These are phyloP conservation scores for Choloepus didactylus DNA, from an alignment of 2,797 vertebrate genomes.

Conservation along the genomic window DNA sequence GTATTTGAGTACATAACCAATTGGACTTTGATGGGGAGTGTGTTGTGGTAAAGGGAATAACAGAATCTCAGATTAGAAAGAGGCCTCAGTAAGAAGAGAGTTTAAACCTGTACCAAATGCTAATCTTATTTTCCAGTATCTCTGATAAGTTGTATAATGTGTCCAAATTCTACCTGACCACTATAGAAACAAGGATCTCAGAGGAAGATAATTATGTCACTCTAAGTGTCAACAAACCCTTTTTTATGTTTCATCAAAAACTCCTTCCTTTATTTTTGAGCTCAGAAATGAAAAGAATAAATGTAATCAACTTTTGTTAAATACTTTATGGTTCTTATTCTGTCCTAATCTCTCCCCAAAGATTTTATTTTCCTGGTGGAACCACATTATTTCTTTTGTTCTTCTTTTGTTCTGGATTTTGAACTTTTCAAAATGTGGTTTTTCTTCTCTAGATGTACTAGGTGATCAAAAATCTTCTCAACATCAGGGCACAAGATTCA, in stretches of 20 bases:
- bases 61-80: constrained; percentile 1
- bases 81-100: background rate
- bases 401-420: constrained; percentile 15
- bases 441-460: background rate
- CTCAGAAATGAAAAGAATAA: background rate
- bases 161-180: background rate
- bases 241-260: background rate
- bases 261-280: background rate
- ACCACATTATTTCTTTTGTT: background rate
- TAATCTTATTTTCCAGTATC: background rate
- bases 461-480: background rate
- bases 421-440: background rate
- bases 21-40: background rate
- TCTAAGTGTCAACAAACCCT: background rate
- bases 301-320: background rate
- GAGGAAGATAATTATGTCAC: background rate
- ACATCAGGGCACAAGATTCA: background rate
- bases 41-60: background rate
- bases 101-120: background rate
- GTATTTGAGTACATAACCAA: background rate
- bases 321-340: background rate
- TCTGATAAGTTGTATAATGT: background rate
- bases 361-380: background rate
- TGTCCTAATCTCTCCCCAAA: background rate
- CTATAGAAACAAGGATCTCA: background rate